Conservation (phyloP, 2,888 invertebrate species). For the Luffia ferchaultella region DNA sequence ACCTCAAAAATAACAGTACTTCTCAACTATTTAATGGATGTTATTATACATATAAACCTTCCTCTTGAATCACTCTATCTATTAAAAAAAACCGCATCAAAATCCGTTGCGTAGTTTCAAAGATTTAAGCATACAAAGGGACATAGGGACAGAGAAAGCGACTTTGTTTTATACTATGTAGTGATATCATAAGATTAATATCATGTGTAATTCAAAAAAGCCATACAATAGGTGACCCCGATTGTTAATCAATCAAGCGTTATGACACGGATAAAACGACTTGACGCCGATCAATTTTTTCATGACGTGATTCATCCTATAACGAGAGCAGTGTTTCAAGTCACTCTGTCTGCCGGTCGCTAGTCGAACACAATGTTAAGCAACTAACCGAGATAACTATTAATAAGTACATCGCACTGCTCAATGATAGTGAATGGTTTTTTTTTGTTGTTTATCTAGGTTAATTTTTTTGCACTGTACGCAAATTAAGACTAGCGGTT, state of each 20-base stretch:
- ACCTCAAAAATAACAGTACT: too few relatives aligned
- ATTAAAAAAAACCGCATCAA: too few relatives aligned
- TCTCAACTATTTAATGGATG: too few relatives aligned
- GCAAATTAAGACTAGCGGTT: slow-evolving; percentile 46
- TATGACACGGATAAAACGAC: slow-evolving; percentile 6
- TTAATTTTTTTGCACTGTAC: slow-evolving; percentile 44
- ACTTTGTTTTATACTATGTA: too few relatives aligned
- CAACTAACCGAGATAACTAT: slow-evolving; percentile 38
- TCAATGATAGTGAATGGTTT: slow-evolving; percentile 30
- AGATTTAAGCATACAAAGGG: too few relatives aligned
- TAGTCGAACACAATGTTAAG: slow-evolving; percentile 37
- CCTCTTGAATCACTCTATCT: too few relatives aligned
- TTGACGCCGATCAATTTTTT: not conserved
- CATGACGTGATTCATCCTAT: slow-evolving; percentile 17
- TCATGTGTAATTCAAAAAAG: not conserved
- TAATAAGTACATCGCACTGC: slow-evolving; percentile 26
- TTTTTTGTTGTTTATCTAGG: slow-evolving; percentile 20
- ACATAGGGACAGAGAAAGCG: too few relatives aligned
- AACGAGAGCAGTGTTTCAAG: slow-evolving; percentile 22
- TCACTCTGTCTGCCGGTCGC: slow-evolving; percentile 13
- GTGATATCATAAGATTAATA: too few relatives aligned
- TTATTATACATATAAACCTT: too few relatives aligned
- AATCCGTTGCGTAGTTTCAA: too few relatives aligned
- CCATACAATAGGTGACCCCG: not conserved
- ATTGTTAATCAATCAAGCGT: not conserved